Evolutionary conservation across 2,888 invertebrate genomes (phyloP).

Genomic region (Andrena hattorfiana): DNA sequence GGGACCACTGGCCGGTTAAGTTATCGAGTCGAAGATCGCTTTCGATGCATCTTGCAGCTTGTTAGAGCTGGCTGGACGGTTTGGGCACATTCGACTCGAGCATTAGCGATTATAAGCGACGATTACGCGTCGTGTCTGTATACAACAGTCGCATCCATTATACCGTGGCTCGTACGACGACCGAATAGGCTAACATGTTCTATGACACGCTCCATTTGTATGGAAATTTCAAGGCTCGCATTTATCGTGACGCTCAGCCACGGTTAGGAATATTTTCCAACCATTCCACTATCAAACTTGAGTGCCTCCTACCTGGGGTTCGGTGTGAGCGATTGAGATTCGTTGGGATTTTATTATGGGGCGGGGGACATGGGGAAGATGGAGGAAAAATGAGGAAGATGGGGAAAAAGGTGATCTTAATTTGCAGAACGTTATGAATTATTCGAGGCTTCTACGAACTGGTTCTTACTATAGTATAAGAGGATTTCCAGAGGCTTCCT

Average conservation of each 20-base stretch:
- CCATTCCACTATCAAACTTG: conserved; percentile 40
- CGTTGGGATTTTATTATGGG: too few relatives aligned
- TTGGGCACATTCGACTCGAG: not conserved
- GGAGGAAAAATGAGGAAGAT: too few relatives aligned
- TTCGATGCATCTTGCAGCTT: not conserved
- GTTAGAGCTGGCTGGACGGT: not conserved
- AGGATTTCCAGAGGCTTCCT: too few relatives aligned
- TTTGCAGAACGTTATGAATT: too few relatives aligned
- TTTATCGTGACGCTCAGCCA: conserved; percentile 33
- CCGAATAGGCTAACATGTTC: conserved; percentile 1
- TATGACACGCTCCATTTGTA: conserved; percentile 20
- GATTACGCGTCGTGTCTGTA: not conserved
- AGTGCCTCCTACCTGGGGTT: not conserved
- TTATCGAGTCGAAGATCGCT: not conserved
- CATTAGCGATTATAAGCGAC: not conserved
- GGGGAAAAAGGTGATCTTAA: too few relatives aligned
- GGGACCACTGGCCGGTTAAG: not conserved
- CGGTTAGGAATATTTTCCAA: not conserved
- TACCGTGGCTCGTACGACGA: not conserved
- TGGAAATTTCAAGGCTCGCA: conserved; percentile 37
- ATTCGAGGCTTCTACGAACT: too few relatives aligned
- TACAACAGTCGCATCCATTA: not conserved
- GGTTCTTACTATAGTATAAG: too few relatives aligned
- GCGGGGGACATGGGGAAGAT: too few relatives aligned
- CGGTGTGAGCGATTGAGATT: too few relatives aligned